phyloP scores from a whole-genome alignment of 2,797 vertebrate genomes.

The Masticophis lateralis region DNA sequence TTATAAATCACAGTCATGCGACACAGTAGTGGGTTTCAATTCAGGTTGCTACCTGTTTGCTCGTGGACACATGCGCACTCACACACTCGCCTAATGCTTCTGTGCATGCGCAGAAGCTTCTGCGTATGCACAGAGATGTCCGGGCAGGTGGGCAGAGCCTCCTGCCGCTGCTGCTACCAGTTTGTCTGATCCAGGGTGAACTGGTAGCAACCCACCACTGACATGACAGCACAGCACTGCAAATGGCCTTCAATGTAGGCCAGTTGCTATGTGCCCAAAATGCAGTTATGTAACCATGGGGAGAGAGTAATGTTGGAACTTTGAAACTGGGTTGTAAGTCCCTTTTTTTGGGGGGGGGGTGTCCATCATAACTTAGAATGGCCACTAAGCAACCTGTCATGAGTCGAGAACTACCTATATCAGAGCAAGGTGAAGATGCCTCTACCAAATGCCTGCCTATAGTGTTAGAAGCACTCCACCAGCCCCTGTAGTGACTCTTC shows the following conservation, averaged over 20 bases:
- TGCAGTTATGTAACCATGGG: background rate
- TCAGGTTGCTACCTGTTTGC: no score
- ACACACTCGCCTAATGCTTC: no score
- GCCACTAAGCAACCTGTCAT: background rate
- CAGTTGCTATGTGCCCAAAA: background rate
- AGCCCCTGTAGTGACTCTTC: background rate
- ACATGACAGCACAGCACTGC: background rate
- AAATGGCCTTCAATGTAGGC: background rate
- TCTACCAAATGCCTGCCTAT: background rate
- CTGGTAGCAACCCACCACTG: no score
- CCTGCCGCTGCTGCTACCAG: rapidly evolving
- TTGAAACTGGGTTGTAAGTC: background rate
- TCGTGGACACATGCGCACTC: no score
- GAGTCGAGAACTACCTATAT: background rate
- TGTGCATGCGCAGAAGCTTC: no score
- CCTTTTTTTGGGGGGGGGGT: background rate
- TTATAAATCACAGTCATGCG: background rate
- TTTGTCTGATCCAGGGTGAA: no score
- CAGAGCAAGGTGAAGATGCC: background rate
- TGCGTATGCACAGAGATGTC: no score
- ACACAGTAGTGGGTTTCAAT: no score
- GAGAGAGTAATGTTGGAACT: background rate
- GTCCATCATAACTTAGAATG: background rate
- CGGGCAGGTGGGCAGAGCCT: no score
- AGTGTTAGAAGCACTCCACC: background rate